Conservation (phyloP, 2,113 vertebrate species). For the Odocoileus hemionus region DNA sequence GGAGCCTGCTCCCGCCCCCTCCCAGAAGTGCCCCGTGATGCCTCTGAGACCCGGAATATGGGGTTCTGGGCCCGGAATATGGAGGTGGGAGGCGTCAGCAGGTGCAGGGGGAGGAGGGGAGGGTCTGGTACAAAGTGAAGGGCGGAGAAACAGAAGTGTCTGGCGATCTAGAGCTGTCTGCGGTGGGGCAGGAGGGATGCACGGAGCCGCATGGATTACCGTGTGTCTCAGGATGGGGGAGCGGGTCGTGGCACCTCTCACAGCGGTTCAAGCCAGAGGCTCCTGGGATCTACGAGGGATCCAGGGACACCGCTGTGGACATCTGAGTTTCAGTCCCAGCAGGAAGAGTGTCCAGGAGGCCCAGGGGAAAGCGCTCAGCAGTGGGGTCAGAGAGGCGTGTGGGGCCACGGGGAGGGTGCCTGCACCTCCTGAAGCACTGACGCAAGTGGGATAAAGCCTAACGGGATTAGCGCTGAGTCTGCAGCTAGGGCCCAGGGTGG, state of each 20-base stretch:
- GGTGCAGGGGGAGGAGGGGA: not conserved
- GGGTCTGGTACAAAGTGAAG: constrained; percentile 44
- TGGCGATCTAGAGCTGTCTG: not conserved
- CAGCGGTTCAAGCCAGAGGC: not conserved
- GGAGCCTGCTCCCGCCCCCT: not conserved
- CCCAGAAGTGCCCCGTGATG: fast-evolving
- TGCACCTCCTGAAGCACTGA: not conserved
- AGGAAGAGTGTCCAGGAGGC: not conserved
- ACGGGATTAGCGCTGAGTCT: constrained; percentile 33
- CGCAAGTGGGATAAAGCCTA: constrained; percentile 41
- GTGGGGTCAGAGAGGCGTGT: not conserved
- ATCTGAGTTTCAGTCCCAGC: not conserved
- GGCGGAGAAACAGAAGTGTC: constrained; percentile 64
- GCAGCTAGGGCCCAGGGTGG: fast-evolving
- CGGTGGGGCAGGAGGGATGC: not conserved
- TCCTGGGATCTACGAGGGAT: not conserved
- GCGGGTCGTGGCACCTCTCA: not conserved
- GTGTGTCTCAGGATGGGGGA: not conserved
- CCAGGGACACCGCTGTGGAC: not conserved
- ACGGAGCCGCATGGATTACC: not conserved
- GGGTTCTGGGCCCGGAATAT: not conserved
- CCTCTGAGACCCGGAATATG: too few relatives aligned
- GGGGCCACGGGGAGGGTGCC: not conserved
- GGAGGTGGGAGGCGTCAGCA: not conserved
- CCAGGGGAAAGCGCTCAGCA: not conserved